Percentiles rank a stretch among this genome's conserved stretches.
These are phyloP conservation scores for Axis porcinus DNA, from an alignment of 2,113 vertebrate genomes.

Conservation along the genomic window DNA sequence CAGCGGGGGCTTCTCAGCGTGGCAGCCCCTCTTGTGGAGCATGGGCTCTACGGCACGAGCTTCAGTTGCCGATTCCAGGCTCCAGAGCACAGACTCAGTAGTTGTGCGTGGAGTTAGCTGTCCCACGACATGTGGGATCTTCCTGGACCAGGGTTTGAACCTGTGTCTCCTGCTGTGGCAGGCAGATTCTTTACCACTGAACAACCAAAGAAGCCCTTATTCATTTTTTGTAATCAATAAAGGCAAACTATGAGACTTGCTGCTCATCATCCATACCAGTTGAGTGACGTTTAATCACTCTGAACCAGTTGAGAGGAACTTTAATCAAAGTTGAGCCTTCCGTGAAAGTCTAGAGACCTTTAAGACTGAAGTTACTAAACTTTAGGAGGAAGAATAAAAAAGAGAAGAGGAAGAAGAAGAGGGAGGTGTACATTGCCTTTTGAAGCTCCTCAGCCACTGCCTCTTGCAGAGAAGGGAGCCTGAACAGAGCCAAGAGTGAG, in stretches of 20 bases:
- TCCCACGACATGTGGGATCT: background rate
- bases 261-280: background rate
- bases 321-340: background rate
- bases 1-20: background rate
- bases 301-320: background rate
- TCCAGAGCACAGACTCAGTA: background rate
- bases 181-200: background rate
- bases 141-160: background rate
- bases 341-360: background rate
- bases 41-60: rapidly evolving
- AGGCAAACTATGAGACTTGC: background rate
- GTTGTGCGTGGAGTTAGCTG: background rate
- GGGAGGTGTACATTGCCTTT: background rate
- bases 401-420: background rate
- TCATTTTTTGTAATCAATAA: background rate
- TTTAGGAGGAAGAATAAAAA: background rate
- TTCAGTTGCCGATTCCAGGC: background rate
- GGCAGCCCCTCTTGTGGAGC: background rate
- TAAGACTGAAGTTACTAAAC: background rate
- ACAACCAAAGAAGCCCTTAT: background rate
- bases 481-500: background rate
- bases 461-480: background rate
- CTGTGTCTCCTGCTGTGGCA: background rate
- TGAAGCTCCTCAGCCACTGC: too few species aligned
- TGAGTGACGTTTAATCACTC: background rate